phyloP scores from a whole-genome alignment of 1,140 invertebrate genomes.

The Danaus melanippus region DNA sequence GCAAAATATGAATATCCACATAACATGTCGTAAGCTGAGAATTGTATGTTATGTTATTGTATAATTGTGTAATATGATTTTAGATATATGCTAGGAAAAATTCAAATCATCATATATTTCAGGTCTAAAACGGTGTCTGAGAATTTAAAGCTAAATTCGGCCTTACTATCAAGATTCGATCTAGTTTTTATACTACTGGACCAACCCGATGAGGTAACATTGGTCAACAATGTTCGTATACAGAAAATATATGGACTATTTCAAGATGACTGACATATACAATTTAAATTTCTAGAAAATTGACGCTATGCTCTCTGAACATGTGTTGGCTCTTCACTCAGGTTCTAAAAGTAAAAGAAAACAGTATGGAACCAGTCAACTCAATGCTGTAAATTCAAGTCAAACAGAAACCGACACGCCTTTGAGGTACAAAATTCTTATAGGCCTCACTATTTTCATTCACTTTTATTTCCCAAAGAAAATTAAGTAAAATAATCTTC shows the following conservation, averaged over 20 bases:
- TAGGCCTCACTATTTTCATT: neutral
- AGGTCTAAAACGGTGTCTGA: slow-evolving; percentile 89
- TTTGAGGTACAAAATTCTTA: slow-evolving; percentile 32
- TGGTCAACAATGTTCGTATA: neutral
- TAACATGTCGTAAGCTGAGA: too few relatives aligned
- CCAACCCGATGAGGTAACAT: slow-evolving; percentile 79
- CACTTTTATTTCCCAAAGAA: neutral
- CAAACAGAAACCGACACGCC: slow-evolving; percentile 37
- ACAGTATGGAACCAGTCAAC: slow-evolving; percentile 12
- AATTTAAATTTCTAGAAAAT: slow-evolving; percentile 60
- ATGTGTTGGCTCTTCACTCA: slow-evolving; percentile 84
- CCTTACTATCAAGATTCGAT: slow-evolving; percentile 94
- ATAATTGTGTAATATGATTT: too few relatives aligned
- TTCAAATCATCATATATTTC: slow-evolving; percentile 19
- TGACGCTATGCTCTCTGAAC: slow-evolving; percentile 85
- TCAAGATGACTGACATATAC: too few relatives aligned
- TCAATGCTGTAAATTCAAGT: slow-evolving; percentile 34
- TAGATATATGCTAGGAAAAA: too few relatives aligned
- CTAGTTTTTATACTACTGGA: slow-evolving; percentile 93
- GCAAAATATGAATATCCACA: too few relatives aligned
- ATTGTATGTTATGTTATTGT: too few relatives aligned
- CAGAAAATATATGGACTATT: too few relatives aligned
- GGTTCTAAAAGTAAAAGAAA: slow-evolving; percentile 54
- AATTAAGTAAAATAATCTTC: slow-evolving; percentile 20
- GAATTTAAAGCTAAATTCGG: slow-evolving; percentile 89